A percentile compares a stretch with the other conserved stretches of the same genome.
phyloP scores from a whole-genome alignment of 2,888 invertebrate species.

The Drosophila setosimentum region DNA sequence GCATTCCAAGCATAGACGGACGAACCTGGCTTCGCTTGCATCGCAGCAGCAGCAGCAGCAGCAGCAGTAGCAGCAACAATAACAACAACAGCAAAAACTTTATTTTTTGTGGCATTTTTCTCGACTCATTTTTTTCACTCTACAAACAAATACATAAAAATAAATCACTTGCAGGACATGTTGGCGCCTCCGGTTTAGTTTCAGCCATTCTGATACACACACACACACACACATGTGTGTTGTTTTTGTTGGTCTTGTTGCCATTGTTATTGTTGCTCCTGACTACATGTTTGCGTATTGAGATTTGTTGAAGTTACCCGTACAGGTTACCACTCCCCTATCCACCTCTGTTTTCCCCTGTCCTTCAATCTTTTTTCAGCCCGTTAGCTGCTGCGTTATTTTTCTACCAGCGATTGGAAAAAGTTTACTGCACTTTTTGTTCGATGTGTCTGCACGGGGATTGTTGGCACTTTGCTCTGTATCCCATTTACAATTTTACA shows the following conservation, averaged over 20 bases:
- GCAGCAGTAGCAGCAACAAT: slow-evolving; percentile 15
- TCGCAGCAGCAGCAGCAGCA: slow-evolving; percentile 23
- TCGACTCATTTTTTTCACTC: slow-evolving; percentile 52
- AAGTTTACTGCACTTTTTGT: slow-evolving; percentile 46
- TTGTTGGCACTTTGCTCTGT: slow-evolving; percentile 34
- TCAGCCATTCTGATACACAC: slow-evolving; percentile 51
- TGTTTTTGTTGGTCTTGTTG: slow-evolving; percentile 32
- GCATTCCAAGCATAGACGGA: slow-evolving; percentile 40
- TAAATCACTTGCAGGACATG: slow-evolving; percentile 84
- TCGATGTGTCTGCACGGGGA: slow-evolving; percentile 22
- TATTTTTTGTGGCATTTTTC: slow-evolving; percentile 75
- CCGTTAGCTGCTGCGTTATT: slow-evolving; percentile 45
- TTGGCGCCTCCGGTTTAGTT: slow-evolving; percentile 83
- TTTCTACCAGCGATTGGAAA: slow-evolving; percentile 43
- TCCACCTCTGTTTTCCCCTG: background rate
- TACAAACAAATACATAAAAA: slow-evolving; percentile 82
- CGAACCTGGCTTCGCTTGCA: slow-evolving; percentile 45
- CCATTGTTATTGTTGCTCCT: slow-evolving; percentile 52
- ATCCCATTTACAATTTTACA: slow-evolving; percentile 32
- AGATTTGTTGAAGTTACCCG: slow-evolving; percentile 70
- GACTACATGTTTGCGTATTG: slow-evolving; percentile 67
- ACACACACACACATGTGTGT: slow-evolving; percentile 31
- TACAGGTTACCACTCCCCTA: slow-evolving; percentile 47
- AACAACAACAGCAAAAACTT: slow-evolving; percentile 29
- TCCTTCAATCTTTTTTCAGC: slow-evolving; percentile 5